phyloP scores from a whole-genome alignment of 2,888 invertebrate genomes.

The Synanthedon andrenaeformis region DNA sequence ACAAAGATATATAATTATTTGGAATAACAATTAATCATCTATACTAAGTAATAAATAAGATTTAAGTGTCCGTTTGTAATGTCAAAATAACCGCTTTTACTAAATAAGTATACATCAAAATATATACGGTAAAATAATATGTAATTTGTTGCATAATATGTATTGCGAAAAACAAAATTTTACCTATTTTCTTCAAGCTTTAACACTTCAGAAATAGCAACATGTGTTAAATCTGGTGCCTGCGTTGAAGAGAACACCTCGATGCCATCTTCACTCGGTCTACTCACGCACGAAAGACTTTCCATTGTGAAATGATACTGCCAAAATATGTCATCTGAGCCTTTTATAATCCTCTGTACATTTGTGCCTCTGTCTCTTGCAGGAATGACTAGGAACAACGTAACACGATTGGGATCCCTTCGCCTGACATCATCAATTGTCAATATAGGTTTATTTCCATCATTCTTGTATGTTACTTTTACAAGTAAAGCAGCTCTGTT shows the following conservation, averaged over 20 bases:
- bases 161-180: neutral
- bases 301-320: conserved; percentile 83
- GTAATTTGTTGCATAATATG: too few species aligned
- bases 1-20: conserved; percentile 3
- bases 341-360: conserved; percentile 65
- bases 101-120: too few species aligned
- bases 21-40: neutral
- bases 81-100: too few species aligned
- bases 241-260: conserved; percentile 72
- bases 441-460: conserved; percentile 35
- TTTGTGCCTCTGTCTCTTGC: conserved; percentile 40
- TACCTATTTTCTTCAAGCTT: conserved; percentile 71
- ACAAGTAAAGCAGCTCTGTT: conserved; percentile 71
- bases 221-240: conserved; percentile 67
- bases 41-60: too few species aligned
- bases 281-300: conserved; percentile 67
- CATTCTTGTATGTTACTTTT: conserved; percentile 62
- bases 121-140: too few species aligned
- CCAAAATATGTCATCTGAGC: conserved; percentile 58
- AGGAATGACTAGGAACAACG: conserved; percentile 23
- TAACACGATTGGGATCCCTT: conserved; percentile 30
- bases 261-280: conserved; percentile 76
- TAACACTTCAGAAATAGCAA: conserved; percentile 58
- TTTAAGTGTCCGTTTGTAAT: too few species aligned
- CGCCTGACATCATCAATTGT: conserved; percentile 33